phyloP scores from a whole-genome alignment of 2,888 invertebrate genomes.

The Sarcophaga variegata region DNA sequence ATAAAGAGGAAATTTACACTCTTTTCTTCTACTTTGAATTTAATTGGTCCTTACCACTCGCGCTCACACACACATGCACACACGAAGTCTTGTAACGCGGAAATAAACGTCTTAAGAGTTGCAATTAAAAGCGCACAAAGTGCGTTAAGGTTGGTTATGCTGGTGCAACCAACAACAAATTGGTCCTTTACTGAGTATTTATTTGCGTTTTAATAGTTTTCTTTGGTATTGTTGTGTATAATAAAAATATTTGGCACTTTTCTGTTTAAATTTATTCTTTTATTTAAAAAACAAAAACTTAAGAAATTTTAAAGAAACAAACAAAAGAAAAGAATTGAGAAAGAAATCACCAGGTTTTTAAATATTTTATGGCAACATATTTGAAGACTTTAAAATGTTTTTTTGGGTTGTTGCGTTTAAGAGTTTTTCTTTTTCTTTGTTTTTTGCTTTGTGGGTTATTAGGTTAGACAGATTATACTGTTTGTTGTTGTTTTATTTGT shows the following conservation, averaged over 20 bases:
- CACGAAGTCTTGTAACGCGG: neutral
- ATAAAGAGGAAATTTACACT: constrained; percentile 46
- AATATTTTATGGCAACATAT: constrained; percentile 70
- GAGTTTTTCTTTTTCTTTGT: neutral
- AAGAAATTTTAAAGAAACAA: constrained; percentile 53
- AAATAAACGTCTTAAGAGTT: neutral
- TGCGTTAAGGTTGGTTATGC: constrained; percentile 41
- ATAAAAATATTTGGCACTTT: constrained; percentile 65
- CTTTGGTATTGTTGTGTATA: constrained; percentile 25
- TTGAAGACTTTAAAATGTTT: constrained; percentile 44
- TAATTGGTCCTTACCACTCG: constrained; percentile 4
- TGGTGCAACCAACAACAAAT: constrained; percentile 50
- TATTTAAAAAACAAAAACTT: constrained; percentile 24
- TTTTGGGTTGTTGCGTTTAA: constrained; percentile 37
- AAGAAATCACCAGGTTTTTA: constrained; percentile 3
- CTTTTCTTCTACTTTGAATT: neutral
- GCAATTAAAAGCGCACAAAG: constrained; percentile 29
- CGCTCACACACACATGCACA: neutral
- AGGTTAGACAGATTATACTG: constrained; percentile 46
- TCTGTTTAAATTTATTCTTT: constrained; percentile 18
- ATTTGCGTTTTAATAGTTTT: neutral
- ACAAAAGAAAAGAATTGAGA: constrained; percentile 47
- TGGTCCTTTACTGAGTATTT: constrained; percentile 33
- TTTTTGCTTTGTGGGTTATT: constrained; percentile 57
- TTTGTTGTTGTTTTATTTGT: constrained; percentile 22